These are phyloP conservation scores for Brachionus calyciflorus DNA, from an alignment of 1,140 invertebrate genomes.

Conservation along the genomic window DNA sequence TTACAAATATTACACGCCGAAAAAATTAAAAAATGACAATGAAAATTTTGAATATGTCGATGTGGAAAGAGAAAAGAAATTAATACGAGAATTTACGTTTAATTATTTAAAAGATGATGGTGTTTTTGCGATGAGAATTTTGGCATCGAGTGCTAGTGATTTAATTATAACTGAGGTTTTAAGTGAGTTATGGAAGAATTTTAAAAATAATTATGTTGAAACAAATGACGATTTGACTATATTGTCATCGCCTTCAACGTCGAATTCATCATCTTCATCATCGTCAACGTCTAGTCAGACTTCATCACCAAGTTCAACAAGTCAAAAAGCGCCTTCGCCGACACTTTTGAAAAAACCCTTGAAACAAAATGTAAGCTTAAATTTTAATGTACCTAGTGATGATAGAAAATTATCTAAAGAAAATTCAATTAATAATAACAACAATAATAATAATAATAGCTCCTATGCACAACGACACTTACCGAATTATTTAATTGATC, in stretches of 20 bases:
- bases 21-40: neutral
- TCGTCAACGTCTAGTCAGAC: neutral
- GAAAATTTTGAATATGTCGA: conserved; percentile 14
- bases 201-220: conserved; percentile 34
- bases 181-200: conserved; percentile 41
- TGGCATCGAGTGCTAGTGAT: conserved; percentile 35
- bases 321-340: neutral
- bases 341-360: conserved; percentile 7
- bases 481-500: conserved; percentile 1
- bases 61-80: conserved; percentile 10
- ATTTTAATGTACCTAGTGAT: neutral
- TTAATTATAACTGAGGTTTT: conserved; percentile 45
- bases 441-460: too few relatives aligned
- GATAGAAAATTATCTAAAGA: neutral
- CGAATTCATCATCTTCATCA: neutral
- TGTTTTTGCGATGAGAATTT: conserved; percentile 19
- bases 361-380: neutral
- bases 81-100: conserved; percentile 37
- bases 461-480: neutral
- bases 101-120: conserved; percentile 46
- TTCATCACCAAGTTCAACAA: neutral
- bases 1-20: conserved; percentile 3
- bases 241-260: conserved; percentile 6
- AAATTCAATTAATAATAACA: neutral
- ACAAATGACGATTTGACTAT: neutral